A percentile compares a stretch with the other conserved stretches of the same genome.
Evolutionary conservation across 2,888 invertebrate genomes (phyloP).

Genomic region (Ennomos erosarius): DNA sequence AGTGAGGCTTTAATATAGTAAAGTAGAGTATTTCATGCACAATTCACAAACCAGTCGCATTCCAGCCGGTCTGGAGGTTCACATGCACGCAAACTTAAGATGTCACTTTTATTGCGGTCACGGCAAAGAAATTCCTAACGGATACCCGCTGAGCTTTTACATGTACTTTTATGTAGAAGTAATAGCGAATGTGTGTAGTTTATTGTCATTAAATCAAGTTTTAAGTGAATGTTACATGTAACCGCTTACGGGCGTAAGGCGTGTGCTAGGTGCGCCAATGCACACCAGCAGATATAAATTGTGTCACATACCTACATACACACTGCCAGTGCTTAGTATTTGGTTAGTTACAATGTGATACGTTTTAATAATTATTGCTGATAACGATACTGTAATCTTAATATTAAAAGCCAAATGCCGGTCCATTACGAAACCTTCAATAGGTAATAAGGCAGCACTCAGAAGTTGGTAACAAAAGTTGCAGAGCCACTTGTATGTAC

Average conservation of each 20-base stretch:
- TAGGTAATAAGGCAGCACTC: no score
- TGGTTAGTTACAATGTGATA: constrained; percentile 13
- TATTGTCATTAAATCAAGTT: no score
- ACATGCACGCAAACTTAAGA: constrained; percentile 19
- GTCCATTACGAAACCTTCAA: not conserved
- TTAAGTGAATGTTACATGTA: constrained; percentile 3
- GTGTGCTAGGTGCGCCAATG: constrained; percentile 22
- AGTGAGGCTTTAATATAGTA: constrained; percentile 2
- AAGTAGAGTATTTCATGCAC: constrained; percentile 12
- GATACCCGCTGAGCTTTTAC: constrained; percentile 1
- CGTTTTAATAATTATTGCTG: constrained; percentile 1
- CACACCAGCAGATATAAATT: constrained; percentile 19
- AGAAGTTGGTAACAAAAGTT: no score
- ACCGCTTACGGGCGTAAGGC: constrained; percentile 17
- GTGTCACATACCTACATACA: constrained; percentile 24
- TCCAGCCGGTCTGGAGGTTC: constrained; percentile 11
- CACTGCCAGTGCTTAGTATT: not conserved
- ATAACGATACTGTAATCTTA: constrained; percentile 9
- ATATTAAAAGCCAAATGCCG: not conserved
- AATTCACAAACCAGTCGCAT: constrained; percentile 22
- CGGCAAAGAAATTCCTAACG: constrained; percentile 22
- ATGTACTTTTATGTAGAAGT: no score
- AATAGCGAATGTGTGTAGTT: no score
- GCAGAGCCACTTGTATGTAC: no score
- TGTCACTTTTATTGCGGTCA: constrained; percentile 15